These are phyloP conservation scores for Abramis brama DNA, from an alignment of 2,113 vertebrate genomes.

Conservation along the genomic window DNA sequence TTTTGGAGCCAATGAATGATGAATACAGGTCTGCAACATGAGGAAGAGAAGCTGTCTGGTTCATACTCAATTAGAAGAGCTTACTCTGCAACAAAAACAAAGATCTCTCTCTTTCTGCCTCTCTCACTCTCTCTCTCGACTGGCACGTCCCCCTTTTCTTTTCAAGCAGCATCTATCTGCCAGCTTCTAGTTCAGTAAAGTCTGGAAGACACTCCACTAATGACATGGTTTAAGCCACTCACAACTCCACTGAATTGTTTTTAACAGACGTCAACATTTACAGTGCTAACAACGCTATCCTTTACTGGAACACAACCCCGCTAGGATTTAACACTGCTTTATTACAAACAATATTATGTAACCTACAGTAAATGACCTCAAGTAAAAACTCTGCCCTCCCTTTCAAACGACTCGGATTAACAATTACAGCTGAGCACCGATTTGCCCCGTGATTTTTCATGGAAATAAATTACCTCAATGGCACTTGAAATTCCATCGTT, in stretches of 20 bases:
- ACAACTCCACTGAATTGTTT: background rate
- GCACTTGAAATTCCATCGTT: conserved; percentile 36
- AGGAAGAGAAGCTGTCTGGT: background rate
- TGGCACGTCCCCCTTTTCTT: conserved; percentile 57
- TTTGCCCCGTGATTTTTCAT: conserved; percentile 14
- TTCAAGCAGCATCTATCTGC: background rate
- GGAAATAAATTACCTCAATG: conserved; percentile 56
- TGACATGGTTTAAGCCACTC: background rate
- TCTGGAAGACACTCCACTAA: background rate
- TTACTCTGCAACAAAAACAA: background rate
- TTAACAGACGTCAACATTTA: background rate
- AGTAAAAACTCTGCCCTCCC: background rate
- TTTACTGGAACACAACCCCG: background rate
- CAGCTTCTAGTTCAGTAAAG: background rate
- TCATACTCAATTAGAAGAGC: background rate
- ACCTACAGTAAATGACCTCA: conserved; percentile 18
- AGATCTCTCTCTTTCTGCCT: conserved; percentile 20
- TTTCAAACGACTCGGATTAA: conserved; percentile 3
- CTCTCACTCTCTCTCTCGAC: conserved; percentile 21
- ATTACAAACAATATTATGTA: conserved; percentile 22
- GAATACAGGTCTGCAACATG: background rate
- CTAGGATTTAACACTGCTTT: background rate
- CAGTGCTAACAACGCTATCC: background rate
- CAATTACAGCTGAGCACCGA: background rate
- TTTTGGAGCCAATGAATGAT: background rate